phyloP scores from a whole-genome alignment of 2,888 invertebrate genomes.

The Herminia tarsipennalis region DNA sequence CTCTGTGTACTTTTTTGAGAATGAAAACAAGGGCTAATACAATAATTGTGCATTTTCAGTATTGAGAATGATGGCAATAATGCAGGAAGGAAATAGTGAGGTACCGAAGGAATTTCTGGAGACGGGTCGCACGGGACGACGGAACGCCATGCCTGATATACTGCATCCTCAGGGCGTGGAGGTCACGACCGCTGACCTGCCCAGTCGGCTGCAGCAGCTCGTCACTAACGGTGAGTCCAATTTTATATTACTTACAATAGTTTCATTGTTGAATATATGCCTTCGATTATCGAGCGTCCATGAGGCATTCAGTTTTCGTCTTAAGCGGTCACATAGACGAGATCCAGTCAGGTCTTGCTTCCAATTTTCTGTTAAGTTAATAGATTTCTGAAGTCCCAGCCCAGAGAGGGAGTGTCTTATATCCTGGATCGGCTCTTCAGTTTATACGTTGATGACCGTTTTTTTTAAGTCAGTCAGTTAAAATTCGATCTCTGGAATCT shows the following conservation, averaged over 20 bases:
- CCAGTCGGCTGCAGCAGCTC: constrained; percentile 90
- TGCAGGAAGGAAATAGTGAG: constrained; percentile 84
- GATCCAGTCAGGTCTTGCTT: too few species aligned
- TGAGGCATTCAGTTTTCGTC: too few species aligned
- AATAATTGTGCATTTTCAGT: constrained; percentile 61
- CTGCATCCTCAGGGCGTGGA: constrained; percentile 90
- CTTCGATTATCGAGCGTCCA: too few species aligned
- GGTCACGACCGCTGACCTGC: constrained; percentile 91
- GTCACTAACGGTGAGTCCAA: constrained; percentile 84
- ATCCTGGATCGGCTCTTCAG: too few species aligned
- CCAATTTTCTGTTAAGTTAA: too few species aligned
- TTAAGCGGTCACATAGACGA: too few species aligned
- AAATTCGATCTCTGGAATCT: too few species aligned
- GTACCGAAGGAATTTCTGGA: constrained; percentile 92
- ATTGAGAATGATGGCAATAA: constrained; percentile 87
- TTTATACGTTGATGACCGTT: too few species aligned
- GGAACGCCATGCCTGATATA: constrained; percentile 96
- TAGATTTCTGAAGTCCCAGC: too few species aligned
- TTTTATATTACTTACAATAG: background rate
- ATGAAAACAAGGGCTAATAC: background rate
- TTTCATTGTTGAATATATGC: too few species aligned
- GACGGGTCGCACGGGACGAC: constrained; percentile 93
- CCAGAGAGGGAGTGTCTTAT: too few species aligned
- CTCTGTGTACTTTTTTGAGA: background rate
- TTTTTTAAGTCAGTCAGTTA: too few species aligned